Evolutionary conservation across 1,140 invertebrate species (phyloP).

Genomic region (Tetramorium simillimum): DNA sequence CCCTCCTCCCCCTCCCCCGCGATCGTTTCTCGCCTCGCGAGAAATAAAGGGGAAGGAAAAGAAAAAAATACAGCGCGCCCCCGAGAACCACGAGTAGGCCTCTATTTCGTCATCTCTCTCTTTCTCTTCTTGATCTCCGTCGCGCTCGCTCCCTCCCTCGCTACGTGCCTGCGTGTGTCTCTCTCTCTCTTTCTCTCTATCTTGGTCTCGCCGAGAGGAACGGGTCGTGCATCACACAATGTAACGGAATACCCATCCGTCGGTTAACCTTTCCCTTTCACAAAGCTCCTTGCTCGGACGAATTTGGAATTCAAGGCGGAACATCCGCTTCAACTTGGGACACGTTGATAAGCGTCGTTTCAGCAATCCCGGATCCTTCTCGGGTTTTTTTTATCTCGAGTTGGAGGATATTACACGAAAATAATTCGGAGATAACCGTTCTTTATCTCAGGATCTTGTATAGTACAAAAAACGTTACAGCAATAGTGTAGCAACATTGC

Average conservation of each 20-base stretch:
- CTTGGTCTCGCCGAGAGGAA: not conserved
- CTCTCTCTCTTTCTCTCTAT: not conserved
- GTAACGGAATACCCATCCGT: slow-evolving; percentile 29
- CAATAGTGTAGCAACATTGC: no score
- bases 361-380: not conserved
- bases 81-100: not conserved
- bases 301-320: not conserved
- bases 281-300: not conserved
- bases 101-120: not conserved
- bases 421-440: not conserved
- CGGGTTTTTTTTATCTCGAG: not conserved
- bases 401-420: not conserved
- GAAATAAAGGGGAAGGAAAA: no score
- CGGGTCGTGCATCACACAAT: slow-evolving; percentile 26
- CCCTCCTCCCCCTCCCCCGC: no score
- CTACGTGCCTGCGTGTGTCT: not conserved
- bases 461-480: no score
- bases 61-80: not conserved
- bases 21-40: not conserved
- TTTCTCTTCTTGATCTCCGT: not conserved
- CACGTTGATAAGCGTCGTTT: not conserved
- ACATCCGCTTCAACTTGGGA: not conserved
- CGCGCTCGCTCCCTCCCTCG: not conserved
- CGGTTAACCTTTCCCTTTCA: slow-evolving; percentile 22
- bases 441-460: not conserved